Base-by-base conservation (phyloP, 2,797 vertebrate genomes). In the Myiotriccus ornatus region DNA sequence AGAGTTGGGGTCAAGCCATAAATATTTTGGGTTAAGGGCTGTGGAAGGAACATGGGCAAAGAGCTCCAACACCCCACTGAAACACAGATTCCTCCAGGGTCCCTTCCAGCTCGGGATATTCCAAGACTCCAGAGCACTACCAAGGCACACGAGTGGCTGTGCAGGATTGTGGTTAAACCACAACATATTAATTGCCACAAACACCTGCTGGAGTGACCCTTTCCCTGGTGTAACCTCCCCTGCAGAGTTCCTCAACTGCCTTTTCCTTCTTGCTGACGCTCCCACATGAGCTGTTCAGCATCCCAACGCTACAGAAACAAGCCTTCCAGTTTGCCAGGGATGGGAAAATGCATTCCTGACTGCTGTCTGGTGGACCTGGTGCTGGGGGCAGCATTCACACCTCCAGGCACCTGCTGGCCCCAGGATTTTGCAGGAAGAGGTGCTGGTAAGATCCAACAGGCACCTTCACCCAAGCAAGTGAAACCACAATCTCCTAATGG, bases 391-490 rank as follows among this genome's bases (percentile, higher is more conserved):
- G n/a, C 30, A 37, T 11, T 9, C 43, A 3, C 24, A 41, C 32
- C 63, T 6, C 52, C 1, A 0, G 17, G 24, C 43, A 17, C 8
- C 21, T 20, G 13, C 47, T 14, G n/a, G 25, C 62, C 49, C 27
- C 32, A 2, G 27, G 20, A 39, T 6, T 25, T 5, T 18, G 10
- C 64, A 64, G 50, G 17, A 55, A 18, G 0, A 21, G 39, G 25
- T 9, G 34, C 35, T 8, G 12, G 2, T 10, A 5, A 37, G 19
- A 34, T 4, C 4, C 18, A 14, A 14, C 37, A 24, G 46, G 41
- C 59, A 12, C 10, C 0, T 35, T 24, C 84, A 62, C 28, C 46
- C 49, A 1, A 35, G 37, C 12, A 24, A 32, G 27, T 0, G 1
- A n/a, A 77, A 20, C 55, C 4, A 0, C 23, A 46, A 5, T 3